Percentiles rank a stretch among this genome's conserved stretches.
These are phyloP conservation scores for Urocolius indicus DNA, from an alignment of 2,113 vertebrate species.

Conservation along the genomic window DNA sequence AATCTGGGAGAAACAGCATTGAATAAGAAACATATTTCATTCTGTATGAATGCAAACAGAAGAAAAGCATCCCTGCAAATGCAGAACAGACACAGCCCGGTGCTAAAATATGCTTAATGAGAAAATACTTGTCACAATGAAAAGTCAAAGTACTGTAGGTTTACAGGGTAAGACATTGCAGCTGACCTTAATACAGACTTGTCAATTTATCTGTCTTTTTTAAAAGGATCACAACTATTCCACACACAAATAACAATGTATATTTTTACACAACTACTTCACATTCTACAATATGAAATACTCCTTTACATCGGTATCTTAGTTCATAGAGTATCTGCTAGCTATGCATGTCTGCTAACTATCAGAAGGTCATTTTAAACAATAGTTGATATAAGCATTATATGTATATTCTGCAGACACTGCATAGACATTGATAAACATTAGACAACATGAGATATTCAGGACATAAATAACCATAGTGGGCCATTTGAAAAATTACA, in stretches of 20 bases:
- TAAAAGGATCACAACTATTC: not conserved
- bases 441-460: not conserved
- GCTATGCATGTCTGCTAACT: slow-evolving; percentile 3
- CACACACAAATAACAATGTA: slow-evolving; percentile 21
- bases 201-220: not conserved
- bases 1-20: not conserved
- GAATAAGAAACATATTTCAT: not conserved
- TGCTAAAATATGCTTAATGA: not conserved
- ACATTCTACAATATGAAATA: slow-evolving; percentile 37
- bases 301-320: slow-evolving; percentile 47
- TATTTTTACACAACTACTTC: slow-evolving; percentile 29
- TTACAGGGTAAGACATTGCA: not conserved
- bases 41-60: not conserved
- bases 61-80: not conserved
- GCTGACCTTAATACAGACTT: not conserved
- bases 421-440: not conserved
- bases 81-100: not conserved
- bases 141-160: not conserved
- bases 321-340: slow-evolving; percentile 27
- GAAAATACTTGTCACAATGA: not conserved
- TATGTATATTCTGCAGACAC: slow-evolving; percentile 47
- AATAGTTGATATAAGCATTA: slow-evolving; percentile 43
- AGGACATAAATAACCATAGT: slow-evolving; percentile 19
- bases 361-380: slow-evolving; percentile 66
- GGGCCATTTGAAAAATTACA: slow-evolving; percentile 35